Evolutionary conservation across 2,113 vertebrate genomes (phyloP), one percentile per base, ranked within the genome.

Genomic region (Heterotis niloticus): DNA sequence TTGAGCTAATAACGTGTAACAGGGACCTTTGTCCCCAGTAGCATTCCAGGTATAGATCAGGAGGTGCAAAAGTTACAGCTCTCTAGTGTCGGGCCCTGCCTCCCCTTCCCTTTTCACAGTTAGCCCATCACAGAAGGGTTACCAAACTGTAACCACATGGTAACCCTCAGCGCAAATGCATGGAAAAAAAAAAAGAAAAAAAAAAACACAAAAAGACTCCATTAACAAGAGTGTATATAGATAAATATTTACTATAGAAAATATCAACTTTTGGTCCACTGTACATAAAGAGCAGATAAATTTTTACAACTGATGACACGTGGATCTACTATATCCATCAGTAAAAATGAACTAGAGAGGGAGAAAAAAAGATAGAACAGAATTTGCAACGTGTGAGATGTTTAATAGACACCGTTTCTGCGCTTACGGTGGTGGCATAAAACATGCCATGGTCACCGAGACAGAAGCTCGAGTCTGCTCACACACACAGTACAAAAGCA

Each of bases 241-340:
- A 78, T 78, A 80, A 80, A 82, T 89, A 87, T 89, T 87, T 89
- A 91, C 91, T 85, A 77, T 79, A 90, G 88, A 92, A 92, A 92
- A 92, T 90, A 90, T 91, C 88, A 90, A 89, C 87, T 90, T 92
- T 92, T 92, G 89, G 90, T 93, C 90, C 90, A 85, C 88, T 89
- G 85, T 91, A 91, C 88, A 86, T 84, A 86, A 86, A 88, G 87
- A 17, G 78, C 85, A 88, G 85, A 82, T 56, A 62, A 51, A 66
- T 12, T 65, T n/a, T 76, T 34, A 51, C 75, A 18, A 44, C 57
- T 76, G 81, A 82, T 83, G 86, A 86, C 85, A 79, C 68, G 77
- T 80, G 84, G 83, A 84, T n/a, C n/a, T n/a, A 79, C 77, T 79
- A 84, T 80, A 79, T 81, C 79, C 79, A 28, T 68, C 73, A 83